Conservation (phyloP, 2,797 vertebrate genomes). For the Crax fasciolata region DNA sequence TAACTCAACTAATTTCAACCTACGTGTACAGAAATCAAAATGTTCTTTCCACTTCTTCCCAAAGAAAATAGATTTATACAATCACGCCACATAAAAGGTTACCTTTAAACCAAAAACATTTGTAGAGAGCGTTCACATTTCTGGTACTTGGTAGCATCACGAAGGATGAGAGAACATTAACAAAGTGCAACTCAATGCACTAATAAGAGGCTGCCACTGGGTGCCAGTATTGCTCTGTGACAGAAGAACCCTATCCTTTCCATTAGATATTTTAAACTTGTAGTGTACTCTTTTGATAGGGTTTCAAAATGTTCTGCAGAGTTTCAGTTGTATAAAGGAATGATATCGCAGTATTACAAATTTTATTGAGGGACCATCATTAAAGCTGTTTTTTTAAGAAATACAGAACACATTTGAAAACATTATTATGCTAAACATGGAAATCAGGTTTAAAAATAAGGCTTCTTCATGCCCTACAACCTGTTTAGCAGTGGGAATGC, state of each 20-base stretch:
- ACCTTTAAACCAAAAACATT: background rate
- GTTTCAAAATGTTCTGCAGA: constrained; percentile 33
- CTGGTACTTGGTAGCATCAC: background rate
- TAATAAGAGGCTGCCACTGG: constrained; percentile 63
- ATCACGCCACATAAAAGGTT: background rate
- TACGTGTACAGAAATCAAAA: background rate
- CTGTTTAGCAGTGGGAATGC: background rate
- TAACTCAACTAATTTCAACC: background rate
- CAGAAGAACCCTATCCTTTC: background rate
- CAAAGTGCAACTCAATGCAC: background rate
- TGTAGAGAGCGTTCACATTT: background rate
- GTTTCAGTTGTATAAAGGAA: constrained; percentile 14
- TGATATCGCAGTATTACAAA: background rate
- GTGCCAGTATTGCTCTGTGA: constrained; percentile 74
- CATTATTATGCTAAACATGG: background rate
- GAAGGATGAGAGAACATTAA: background rate
- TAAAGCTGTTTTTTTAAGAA: background rate
- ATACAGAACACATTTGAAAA: background rate
- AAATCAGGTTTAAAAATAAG: background rate
- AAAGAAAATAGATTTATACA: background rate
- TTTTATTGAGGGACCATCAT: background rate
- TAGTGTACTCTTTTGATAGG: background rate
- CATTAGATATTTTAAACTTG: background rate
- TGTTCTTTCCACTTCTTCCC: background rate
- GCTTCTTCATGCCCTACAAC: background rate